Percentiles rank a stretch among this genome's conserved stretches.
Evolutionary conservation across 2,888 invertebrate species (phyloP).

Genomic region (Mythimna lalbum): DNA sequence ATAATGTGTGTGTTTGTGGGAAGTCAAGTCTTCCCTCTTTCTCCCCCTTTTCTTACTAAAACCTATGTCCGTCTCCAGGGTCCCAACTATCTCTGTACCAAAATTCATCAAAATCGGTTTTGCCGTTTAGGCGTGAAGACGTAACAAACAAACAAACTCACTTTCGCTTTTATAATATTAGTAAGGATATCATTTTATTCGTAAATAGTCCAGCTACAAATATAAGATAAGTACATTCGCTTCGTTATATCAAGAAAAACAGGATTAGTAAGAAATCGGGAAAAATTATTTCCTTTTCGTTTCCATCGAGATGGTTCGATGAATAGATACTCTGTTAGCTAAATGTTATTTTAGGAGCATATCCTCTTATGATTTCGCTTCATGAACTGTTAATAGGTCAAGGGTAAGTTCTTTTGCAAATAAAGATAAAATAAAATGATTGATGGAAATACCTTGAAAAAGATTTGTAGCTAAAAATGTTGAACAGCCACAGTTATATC

Average conservation of each 20-base stretch:
- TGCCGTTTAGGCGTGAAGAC: no score
- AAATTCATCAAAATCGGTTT: no score
- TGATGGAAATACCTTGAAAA: neutral
- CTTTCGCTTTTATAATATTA: no score
- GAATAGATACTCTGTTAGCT: slow-evolving; percentile 23
- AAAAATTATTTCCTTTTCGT: slow-evolving; percentile 17
- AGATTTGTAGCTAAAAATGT: neutral
- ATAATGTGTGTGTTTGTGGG: no score
- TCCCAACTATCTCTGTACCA: no score
- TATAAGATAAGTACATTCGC: slow-evolving; percentile 18
- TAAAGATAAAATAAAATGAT: no score
- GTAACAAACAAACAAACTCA: no score
- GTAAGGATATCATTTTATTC: neutral
- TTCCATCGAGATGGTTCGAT: slow-evolving; percentile 13
- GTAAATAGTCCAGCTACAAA: neutral
- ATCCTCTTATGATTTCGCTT: neutral
- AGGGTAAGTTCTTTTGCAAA: neutral
- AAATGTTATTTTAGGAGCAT: slow-evolving; percentile 32
- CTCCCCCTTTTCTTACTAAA: no score
- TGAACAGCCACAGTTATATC: no score
- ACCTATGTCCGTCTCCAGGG: no score
- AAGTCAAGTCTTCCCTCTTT: no score
- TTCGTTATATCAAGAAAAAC: slow-evolving; percentile 12
- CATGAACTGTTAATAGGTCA: neutral
- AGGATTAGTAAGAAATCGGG: slow-evolving; percentile 22